These are phyloP conservation scores for Phylloscopus whistleri DNA, from an alignment of 2,113 vertebrate species.

Conservation along the genomic window DNA sequence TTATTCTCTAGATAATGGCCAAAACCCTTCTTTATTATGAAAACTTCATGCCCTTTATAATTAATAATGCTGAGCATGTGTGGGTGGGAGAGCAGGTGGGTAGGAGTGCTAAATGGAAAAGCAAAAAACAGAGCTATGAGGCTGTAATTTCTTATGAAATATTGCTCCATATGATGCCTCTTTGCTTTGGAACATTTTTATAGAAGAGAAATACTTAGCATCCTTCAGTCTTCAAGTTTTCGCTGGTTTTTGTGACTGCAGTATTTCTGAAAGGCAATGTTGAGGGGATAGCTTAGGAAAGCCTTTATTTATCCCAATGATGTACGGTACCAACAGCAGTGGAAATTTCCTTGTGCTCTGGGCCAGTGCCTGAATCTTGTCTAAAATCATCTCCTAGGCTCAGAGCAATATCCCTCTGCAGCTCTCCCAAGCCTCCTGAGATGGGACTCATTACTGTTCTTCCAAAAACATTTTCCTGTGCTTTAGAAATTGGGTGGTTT, in stretches of 20 bases:
- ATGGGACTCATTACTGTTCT: neutral
- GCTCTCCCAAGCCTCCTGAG: neutral
- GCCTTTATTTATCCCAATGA: neutral
- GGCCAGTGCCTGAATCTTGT: neutral
- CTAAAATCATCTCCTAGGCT: neutral
- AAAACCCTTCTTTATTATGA: neutral
- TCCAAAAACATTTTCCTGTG: neutral
- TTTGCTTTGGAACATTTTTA: neutral
- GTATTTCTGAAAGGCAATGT: neutral
- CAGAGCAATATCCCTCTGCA: neutral
- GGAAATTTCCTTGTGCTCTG: slow-evolving; percentile 2
- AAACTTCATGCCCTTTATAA: slow-evolving; percentile 30
- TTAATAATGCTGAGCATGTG: neutral
- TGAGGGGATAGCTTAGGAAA: neutral
- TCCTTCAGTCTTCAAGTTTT: neutral
- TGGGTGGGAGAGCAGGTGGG: slow-evolving; percentile 19
- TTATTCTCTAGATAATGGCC: neutral
- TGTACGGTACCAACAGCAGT: neutral
- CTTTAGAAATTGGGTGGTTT: neutral
- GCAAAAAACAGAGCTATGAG: neutral
- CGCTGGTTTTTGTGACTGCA: neutral
- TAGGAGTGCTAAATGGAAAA: neutral
- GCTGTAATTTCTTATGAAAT: slow-evolving; percentile 18
- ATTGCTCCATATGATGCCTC: neutral
- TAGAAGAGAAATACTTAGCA: neutral